These are phyloP conservation scores for Hoplostethus mediterraneus DNA, from an alignment of 2,797 vertebrate species.

Conservation along the genomic window DNA sequence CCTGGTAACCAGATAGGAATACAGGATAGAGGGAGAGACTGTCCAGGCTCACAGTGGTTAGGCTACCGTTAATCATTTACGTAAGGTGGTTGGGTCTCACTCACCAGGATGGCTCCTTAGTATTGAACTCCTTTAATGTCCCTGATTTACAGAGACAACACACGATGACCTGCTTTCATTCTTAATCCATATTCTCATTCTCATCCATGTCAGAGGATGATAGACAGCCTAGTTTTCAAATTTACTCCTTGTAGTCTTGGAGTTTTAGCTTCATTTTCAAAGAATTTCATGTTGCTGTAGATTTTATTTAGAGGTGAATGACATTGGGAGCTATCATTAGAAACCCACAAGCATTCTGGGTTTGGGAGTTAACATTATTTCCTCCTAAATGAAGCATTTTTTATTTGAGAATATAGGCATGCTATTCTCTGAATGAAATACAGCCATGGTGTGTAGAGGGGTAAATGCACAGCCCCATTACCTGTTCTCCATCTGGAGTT, in stretches of 20 bases:
- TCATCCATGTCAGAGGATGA: background rate
- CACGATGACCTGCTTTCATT: too few relatives aligned
- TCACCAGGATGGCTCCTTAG: conserved; percentile 17
- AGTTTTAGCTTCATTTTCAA: background rate
- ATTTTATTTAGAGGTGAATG: conserved; percentile 20
- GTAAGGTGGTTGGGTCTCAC: conserved; percentile 6
- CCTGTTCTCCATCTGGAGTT: conserved; percentile 64
- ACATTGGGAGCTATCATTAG: background rate
- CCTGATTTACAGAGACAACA: background rate
- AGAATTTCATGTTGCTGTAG: background rate
- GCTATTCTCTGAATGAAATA: conserved; percentile 6
- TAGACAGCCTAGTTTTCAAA: background rate
- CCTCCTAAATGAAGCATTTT: background rate
- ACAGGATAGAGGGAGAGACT: conserved; percentile 40
- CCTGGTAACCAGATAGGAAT: conserved; percentile 76
- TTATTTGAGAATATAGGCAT: conserved; percentile 27
- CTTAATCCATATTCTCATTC: too few relatives aligned
- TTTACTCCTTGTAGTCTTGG: background rate
- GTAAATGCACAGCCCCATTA: conserved; percentile 9
- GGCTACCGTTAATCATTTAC: conserved; percentile 71
- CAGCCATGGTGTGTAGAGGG: conserved; percentile 19
- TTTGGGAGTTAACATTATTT: background rate
- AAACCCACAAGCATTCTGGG: background rate
- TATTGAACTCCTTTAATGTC: background rate
- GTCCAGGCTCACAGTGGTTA: conserved; percentile 13